These are phyloP conservation scores for Gnathonemus echidnorhynchus DNA, from an alignment of 2,113 vertebrate species.

Conservation along the genomic window DNA sequence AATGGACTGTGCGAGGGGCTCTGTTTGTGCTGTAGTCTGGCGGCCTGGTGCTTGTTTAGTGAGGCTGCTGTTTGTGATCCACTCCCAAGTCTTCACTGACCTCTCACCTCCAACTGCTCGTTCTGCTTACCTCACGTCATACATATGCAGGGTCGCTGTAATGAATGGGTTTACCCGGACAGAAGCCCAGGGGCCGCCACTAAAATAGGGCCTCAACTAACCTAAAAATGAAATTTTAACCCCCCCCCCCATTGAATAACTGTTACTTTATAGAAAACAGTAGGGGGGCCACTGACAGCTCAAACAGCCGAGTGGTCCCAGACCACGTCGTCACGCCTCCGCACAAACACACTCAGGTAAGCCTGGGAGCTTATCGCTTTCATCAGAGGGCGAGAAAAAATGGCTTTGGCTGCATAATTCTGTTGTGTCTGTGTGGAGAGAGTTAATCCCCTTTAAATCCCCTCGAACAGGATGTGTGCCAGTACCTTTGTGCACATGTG, in stretches of 20 bases:
- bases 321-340: background rate
- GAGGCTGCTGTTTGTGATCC: constrained; percentile 45
- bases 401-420: background rate
- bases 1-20: constrained; percentile 37
- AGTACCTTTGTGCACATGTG: background rate
- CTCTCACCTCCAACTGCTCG: constrained; percentile 43
- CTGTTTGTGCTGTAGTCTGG: constrained; percentile 49
- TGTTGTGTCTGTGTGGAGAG: background rate
- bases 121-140: constrained; percentile 41
- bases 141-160: constrained; percentile 20
- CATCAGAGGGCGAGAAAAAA: background rate
- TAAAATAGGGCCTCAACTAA: background rate
- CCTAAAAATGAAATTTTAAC: background rate
- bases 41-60: constrained; percentile 50
- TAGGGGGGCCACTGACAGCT: background rate
- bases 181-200: background rate
- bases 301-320: background rate
- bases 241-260: background rate
- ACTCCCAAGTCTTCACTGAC: constrained; percentile 46
- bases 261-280: background rate
- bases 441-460: background rate
- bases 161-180: background rate
- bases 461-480: background rate
- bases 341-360: constrained; percentile 30
- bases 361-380: constrained; percentile 13